Evolutionary conservation across 30 jellyfish, hydroid and myxozoan species (phyloP), one percentile per base, ranked within the genome.

Genomic region (Chironex yamaguchii): DNA sequence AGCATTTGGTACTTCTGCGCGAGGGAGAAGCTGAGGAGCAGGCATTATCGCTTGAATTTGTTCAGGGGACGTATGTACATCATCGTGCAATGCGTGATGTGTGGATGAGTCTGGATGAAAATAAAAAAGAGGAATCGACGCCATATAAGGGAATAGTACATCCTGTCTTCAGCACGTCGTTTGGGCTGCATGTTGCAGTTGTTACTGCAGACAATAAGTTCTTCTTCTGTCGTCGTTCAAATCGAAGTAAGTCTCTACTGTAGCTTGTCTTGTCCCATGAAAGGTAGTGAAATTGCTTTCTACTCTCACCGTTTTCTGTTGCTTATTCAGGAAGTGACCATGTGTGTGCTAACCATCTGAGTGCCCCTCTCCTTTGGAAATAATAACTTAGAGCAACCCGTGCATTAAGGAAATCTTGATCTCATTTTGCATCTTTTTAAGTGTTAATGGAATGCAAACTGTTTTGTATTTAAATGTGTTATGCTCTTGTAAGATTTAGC

Each of bases 151-250:
- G 91, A 29, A 84, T 67, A 23, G 97, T 89, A 0, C 64, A 81
- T 74, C 52, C 79, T 54, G 93, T 91, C 26, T 89, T 28, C 85
- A 89, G 97, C 35, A 89, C 97, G 2, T 89, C 97, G 17, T 89
- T 89, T 80, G 97, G 97, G 4, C 67, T 89, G 83, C 97, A 89
- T 71, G 97, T 89, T 63, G 97, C 97, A 1, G 90, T 89, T n/a
- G 14, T 89, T 27, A 89, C 97, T 1, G 97, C 97, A 0, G 97
- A 89, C 62, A 49, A 79, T 29, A 79, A 79, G 69, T 89, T 79
- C 66, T 87, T 89, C 21, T 89, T 89, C 50, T 89, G 97, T 73
- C 75, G 97, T 28, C 54, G 97, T 63, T 87, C 97, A 26, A 81
- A 75, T 29, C 85, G 90, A 89, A 87, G 97, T 89, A 32, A 3